A percentile compares a stretch with the other conserved stretches of the same genome.
Conservation (phyloP, 2,888 invertebrate species). For the Limnephilus lunatus region DNA sequence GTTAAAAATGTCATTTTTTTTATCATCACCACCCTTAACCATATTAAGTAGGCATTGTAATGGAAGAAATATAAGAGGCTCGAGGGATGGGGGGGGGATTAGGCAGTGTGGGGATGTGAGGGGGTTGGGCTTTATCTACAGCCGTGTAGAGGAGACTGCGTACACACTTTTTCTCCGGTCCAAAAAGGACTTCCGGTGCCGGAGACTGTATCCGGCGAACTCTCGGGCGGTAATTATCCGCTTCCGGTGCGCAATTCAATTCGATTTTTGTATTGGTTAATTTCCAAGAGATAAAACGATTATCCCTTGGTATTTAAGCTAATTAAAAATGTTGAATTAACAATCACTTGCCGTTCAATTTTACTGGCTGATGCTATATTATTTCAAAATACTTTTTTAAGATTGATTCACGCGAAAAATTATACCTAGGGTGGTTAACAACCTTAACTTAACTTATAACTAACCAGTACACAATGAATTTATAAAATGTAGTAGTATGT, state of each 20-base stretch:
- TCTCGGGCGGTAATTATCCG: constrained; percentile 64
- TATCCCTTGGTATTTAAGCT: not conserved
- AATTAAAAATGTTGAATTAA: not conserved
- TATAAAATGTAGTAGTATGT: too few relatives aligned
- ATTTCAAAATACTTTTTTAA: too few relatives aligned
- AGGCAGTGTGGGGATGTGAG: not conserved
- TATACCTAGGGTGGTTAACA: too few relatives aligned
- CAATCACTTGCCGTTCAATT: not conserved
- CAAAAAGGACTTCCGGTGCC: constrained; percentile 59
- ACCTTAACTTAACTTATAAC: too few relatives aligned
- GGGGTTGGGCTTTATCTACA: constrained; percentile 27
- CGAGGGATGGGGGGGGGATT: not conserved
- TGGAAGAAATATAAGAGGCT: constrained; percentile 25
- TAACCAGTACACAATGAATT: too few relatives aligned
- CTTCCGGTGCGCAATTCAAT: constrained; percentile 57
- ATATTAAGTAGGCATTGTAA: constrained; percentile 10
- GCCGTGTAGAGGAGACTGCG: constrained; percentile 49
- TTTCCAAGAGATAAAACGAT: constrained; percentile 13
- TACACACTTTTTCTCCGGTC: constrained; percentile 54
- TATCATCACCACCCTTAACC: not conserved
- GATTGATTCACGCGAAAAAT: too few relatives aligned
- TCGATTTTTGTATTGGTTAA: constrained; percentile 49
- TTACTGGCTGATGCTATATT: too few relatives aligned
- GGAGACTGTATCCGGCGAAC: constrained; percentile 59
- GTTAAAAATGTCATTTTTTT: not conserved